phyloP scores from a whole-genome alignment of 2,797 vertebrate genomes.

The Coreius guichenoti region DNA sequence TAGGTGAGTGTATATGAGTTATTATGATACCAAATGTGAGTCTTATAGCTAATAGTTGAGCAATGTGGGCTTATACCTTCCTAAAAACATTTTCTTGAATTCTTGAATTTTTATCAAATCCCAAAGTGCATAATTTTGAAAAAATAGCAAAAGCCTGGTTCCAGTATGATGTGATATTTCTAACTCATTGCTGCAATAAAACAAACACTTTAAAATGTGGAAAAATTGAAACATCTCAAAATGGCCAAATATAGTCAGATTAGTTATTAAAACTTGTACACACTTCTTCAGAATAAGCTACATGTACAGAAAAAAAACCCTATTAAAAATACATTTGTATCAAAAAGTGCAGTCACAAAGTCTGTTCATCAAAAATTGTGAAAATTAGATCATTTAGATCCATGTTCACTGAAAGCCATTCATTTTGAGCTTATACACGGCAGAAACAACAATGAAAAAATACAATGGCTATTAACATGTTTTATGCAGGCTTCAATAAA shows the following conservation, averaged over 20 bases:
- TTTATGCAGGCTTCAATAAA: neutral
- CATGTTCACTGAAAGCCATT: neutral
- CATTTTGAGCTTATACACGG: neutral
- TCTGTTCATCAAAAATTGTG: neutral
- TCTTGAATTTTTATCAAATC: neutral
- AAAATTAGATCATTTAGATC: neutral
- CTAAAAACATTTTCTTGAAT: neutral
- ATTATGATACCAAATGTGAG: neutral
- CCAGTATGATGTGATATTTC: neutral
- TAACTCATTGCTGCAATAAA: neutral
- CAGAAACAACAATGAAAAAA: neutral
- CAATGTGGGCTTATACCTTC: neutral
- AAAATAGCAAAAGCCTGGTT: neutral
- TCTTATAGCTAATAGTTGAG: neutral
- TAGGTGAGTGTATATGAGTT: no score
- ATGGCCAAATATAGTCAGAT: neutral
- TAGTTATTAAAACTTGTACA: neutral
- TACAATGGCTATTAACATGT: neutral
- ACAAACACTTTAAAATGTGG: neutral
- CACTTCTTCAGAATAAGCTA: neutral
- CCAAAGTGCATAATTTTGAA: neutral
- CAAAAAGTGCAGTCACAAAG: neutral
- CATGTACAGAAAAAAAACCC: neutral
- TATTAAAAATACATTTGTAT: neutral
- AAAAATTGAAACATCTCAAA: neutral